Evolutionary conservation across 1,140 invertebrate genomes (phyloP), one percentile per base, ranked within the genome.

Genomic region (Drosophila tsacasi): DNA sequence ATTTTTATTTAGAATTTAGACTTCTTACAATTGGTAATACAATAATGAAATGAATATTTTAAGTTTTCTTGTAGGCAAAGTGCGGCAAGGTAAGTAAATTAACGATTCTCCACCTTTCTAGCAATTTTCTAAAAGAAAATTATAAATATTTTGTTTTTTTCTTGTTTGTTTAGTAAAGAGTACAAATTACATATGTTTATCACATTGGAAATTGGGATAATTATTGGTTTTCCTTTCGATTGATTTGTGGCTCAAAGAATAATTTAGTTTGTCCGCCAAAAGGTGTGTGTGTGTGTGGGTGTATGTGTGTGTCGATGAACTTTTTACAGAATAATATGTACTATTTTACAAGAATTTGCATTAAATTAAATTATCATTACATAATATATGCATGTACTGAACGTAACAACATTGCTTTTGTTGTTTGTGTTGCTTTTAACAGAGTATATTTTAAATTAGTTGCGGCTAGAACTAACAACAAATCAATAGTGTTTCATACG

Each of bases 31-130:
- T 47, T 82, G 64, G 61, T 72, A 83, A 77, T 80, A 79, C 83
- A 76, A 83, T 78, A 83, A 86, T 77, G 62, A 68, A 67, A 73
- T 78, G 60, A 63, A 85, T 23, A 84, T 79, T 81, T 81, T 74
- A 81, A 76, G 69, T 90, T 83, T 81, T 84, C 69, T 84, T 84
- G 85, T 78, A 89, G 83, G 83, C 83, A 87, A 87, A 89, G 73
- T 89, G 83, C 84, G 83, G 84, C 83, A 80, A 81, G 68, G 67
- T 74, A 74, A 72, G 50, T 81, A 40, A 65, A 47, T 35, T n/a
- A 76, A 68, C 58, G 54, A 55, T 69, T 84, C 54, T 77, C 68
- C 32, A 86, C 60, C 61, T 83, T 79, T 76, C 78, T 55, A 76
- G 76, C 79, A 86, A 76, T 76, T 79, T 87, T 77, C 82, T 74